These are phyloP conservation scores for Homarus gammarus DNA, from an alignment of 2,888 invertebrate genomes.

Conservation along the genomic window DNA sequence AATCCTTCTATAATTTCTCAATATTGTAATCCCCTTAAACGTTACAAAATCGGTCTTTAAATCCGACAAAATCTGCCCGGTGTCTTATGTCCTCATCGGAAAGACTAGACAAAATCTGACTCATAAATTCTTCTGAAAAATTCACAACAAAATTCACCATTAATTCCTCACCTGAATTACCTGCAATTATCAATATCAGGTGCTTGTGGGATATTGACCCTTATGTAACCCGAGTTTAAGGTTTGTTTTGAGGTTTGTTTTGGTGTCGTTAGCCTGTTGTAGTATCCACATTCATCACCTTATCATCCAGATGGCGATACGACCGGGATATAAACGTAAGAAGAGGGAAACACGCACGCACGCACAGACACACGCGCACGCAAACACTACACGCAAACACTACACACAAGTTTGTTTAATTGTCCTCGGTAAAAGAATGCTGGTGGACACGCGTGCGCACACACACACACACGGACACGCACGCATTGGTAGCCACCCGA, in stretches of 20 bases:
- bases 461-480: background rate
- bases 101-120: no score
- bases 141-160: background rate
- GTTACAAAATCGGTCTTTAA: no score
- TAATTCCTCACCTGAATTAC: constrained; percentile 14
- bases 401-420: background rate
- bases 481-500: background rate
- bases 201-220: background rate
- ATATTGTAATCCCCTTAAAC: no score
- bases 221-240: background rate
- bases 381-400: background rate
- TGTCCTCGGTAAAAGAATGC: background rate
- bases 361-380: background rate
- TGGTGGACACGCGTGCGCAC: background rate
- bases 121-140: no score
- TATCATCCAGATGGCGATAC: background rate
- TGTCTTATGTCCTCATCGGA: no score
- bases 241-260: no score
- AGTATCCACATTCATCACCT: no score
- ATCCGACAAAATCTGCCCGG: no score
- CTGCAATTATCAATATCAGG: constrained; percentile 17
- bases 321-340: background rate
- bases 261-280: no score
- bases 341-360: background rate
- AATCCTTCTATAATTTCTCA: no score